phyloP scores from a whole-genome alignment of 1,140 invertebrate species.

The Caenorhabditis tropicalis region DNA sequence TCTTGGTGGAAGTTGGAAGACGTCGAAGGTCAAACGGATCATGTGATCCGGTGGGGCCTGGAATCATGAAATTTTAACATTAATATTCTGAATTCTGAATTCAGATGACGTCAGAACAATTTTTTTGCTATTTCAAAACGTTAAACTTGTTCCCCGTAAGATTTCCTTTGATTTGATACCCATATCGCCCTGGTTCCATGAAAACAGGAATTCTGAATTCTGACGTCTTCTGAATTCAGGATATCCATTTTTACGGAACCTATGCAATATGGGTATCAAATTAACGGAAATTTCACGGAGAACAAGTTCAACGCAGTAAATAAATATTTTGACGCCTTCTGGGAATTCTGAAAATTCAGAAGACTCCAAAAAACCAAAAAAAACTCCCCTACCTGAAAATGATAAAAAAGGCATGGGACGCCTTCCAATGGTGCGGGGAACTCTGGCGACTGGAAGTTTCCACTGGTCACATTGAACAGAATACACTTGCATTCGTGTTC shows the following conservation, averaged over 20 bases:
- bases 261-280: too few species aligned
- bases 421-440: slow-evolving; percentile 38
- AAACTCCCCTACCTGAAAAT: slow-evolving; percentile 43
- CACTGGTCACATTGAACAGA: slow-evolving; percentile 47
- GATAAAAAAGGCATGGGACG: slow-evolving; percentile 48
- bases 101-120: not conserved
- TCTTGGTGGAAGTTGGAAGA: slow-evolving; percentile 39
- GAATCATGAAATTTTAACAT: not conserved
- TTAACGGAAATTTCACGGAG: too few species aligned
- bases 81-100: not conserved
- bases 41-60: slow-evolving; percentile 49
- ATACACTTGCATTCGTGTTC: slow-evolving; percentile 44
- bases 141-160: too few species aligned
- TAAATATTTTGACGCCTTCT: too few species aligned
- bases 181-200: too few species aligned
- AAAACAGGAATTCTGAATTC: too few species aligned
- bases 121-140: too few species aligned
- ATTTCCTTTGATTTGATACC: too few species aligned
- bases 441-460: slow-evolving; percentile 42
- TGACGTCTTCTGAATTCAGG: too few species aligned
- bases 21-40: slow-evolving; percentile 44
- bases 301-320: too few species aligned
- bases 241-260: too few species aligned
- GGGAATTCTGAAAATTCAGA: too few species aligned
- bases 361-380: not conserved